phyloP scores from a whole-genome alignment of 2,797 vertebrate genomes.

The Stomatorhinus walkeri region DNA sequence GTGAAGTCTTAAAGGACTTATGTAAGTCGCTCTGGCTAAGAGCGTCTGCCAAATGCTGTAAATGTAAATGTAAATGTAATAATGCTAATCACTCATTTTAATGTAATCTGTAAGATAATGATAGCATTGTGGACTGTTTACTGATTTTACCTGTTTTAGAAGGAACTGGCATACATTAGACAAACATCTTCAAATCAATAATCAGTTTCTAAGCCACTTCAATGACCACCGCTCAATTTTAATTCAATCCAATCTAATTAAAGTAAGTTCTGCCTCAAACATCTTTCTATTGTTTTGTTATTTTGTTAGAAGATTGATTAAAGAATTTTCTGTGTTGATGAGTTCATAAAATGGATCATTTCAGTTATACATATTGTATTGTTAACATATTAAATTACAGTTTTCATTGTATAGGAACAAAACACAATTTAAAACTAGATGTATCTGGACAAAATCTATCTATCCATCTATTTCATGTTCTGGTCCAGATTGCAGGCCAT shows the following conservation, averaged over 20 bases:
- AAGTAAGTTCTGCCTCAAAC: not conserved
- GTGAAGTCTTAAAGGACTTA: too few relatives aligned
- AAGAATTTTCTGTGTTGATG: not conserved
- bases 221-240: not conserved
- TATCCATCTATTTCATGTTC: not conserved
- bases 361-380: not conserved
- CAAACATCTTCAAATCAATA: slow-evolving; percentile 7
- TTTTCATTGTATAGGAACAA: not conserved
- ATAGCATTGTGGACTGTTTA: not conserved
- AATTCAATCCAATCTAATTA: not conserved
- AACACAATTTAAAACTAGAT: slow-evolving; percentile 1
- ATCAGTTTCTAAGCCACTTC: not conserved
- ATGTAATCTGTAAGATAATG: not conserved
- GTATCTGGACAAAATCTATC: not conserved
- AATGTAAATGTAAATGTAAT: too few relatives aligned
- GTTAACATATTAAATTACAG: not conserved
- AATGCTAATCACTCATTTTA: not conserved
- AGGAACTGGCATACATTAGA: not conserved
- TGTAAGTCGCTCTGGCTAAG: too few relatives aligned
- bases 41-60: too few relatives aligned
- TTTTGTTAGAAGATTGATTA: not conserved
- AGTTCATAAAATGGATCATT: not conserved
- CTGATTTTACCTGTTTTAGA: not conserved
- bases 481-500: not conserved
- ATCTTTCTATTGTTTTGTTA: not conserved